Conservation (phyloP, 2,797 vertebrate species). For the Danio albolineatus region DNA sequence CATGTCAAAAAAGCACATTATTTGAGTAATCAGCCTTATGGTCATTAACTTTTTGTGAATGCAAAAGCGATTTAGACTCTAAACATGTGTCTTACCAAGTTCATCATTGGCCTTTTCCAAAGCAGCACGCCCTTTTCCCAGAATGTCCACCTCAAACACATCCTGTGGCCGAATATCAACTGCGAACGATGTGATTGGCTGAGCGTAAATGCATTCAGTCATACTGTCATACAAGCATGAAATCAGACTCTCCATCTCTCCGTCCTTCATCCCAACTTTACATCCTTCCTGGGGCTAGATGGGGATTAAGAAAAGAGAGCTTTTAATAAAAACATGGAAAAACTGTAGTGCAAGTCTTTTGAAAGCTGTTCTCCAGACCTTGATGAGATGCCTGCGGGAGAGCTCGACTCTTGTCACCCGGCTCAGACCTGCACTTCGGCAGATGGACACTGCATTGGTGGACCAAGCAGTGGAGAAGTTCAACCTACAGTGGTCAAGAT, state of each 20-base stretch:
- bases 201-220: slow-evolving; percentile 86
- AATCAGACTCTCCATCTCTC: slow-evolving; percentile 72
- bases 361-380: slow-evolving; percentile 71
- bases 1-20: neutral
- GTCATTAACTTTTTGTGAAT: neutral
- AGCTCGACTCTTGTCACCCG: slow-evolving; percentile 83
- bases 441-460: slow-evolving; percentile 91
- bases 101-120: slow-evolving; percentile 84
- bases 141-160: slow-evolving; percentile 82
- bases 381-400: slow-evolving; percentile 85
- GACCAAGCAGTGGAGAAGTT: slow-evolving; percentile 91
- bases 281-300: slow-evolving; percentile 39
- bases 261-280: slow-evolving; percentile 43
- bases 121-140: slow-evolving; percentile 80
- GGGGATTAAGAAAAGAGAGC: neutral
- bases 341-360: neutral
- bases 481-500: slow-evolving; percentile 73
- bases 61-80: neutral
- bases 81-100: slow-evolving; percentile 77
- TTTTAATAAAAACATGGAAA: slow-evolving; percentile 3
- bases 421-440: slow-evolving; percentile 81
- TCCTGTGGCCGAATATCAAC: slow-evolving; percentile 74
- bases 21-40: neutral
- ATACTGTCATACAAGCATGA: slow-evolving; percentile 84
- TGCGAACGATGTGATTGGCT: slow-evolving; percentile 82